These are phyloP conservation scores for Sturnira hondurensis DNA, from an alignment of 2,113 vertebrate genomes.

Conservation along the genomic window DNA sequence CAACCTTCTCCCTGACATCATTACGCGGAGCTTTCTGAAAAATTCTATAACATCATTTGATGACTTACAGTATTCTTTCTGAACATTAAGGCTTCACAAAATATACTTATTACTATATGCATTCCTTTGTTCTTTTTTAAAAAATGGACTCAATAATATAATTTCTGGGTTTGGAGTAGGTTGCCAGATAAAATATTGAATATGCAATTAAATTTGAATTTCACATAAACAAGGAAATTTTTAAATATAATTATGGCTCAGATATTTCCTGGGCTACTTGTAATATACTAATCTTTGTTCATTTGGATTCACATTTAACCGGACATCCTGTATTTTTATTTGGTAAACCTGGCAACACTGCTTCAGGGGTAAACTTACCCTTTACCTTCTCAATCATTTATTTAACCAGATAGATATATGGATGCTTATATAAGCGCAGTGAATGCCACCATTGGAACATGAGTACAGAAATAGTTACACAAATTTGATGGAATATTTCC, in stretches of 20 bases:
- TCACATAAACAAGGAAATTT: neutral
- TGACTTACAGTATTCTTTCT: slow-evolving; percentile 3
- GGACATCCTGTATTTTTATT: neutral
- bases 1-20: neutral
- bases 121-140: neutral
- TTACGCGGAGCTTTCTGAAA: neutral
- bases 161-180: neutral
- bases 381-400: neutral
- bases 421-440: neutral
- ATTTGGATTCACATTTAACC: neutral
- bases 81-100: slow-evolving; percentile 17
- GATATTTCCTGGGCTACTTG: neutral
- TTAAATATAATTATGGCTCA: neutral
- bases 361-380: neutral
- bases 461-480: neutral
- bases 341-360: neutral
- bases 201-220: slow-evolving; percentile 39
- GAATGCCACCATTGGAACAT: neutral
- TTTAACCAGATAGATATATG: neutral
- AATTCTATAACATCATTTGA: neutral
- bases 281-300: neutral
- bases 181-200: neutral
- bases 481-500: neutral
- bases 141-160: neutral
- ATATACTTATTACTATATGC: neutral